Conservation (phyloP, 1,140 invertebrate species). For the Oppia nitens region DNA sequence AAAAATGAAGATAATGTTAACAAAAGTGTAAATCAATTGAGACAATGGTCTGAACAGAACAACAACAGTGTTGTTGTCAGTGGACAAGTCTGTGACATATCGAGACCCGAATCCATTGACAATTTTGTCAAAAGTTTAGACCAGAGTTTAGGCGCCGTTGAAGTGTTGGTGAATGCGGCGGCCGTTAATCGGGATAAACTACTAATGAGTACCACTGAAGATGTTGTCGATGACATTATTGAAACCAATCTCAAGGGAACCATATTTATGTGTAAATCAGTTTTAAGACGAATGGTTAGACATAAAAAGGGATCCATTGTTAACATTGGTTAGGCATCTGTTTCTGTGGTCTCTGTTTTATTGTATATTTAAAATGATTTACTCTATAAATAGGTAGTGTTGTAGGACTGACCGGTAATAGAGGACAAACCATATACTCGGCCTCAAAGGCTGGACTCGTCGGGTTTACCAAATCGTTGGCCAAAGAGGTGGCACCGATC, state of each 20-base stretch:
- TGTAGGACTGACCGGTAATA: constrained; percentile 27
- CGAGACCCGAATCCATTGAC: neutral
- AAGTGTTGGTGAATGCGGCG: constrained; percentile 9
- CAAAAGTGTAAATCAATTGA: neutral
- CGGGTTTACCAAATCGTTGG: constrained; percentile 34
- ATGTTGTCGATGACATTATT: neutral
- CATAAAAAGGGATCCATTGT: constrained; percentile 14
- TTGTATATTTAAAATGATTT: constrained; percentile 8
- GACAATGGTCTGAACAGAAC: neutral
- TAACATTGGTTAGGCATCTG: constrained; percentile 9
- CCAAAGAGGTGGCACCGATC: constrained; percentile 31
- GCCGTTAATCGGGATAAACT: constrained; percentile 5
- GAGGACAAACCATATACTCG: constrained; percentile 33
- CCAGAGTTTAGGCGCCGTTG: neutral
- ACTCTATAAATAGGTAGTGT: constrained; percentile 21
- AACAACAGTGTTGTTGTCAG: neutral
- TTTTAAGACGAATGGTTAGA: constrained; percentile 12
- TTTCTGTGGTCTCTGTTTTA: neutral
- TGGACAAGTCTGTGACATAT: neutral
- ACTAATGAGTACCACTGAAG: neutral
- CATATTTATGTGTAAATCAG: neutral
- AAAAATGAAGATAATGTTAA: neutral
- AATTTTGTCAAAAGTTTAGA: neutral
- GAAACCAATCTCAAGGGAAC: constrained; percentile 1
- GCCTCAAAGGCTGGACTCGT: constrained; percentile 35